phyloP scores from a whole-genome alignment of 2,797 vertebrate genomes.

The Rhinoraja longicauda region DNA sequence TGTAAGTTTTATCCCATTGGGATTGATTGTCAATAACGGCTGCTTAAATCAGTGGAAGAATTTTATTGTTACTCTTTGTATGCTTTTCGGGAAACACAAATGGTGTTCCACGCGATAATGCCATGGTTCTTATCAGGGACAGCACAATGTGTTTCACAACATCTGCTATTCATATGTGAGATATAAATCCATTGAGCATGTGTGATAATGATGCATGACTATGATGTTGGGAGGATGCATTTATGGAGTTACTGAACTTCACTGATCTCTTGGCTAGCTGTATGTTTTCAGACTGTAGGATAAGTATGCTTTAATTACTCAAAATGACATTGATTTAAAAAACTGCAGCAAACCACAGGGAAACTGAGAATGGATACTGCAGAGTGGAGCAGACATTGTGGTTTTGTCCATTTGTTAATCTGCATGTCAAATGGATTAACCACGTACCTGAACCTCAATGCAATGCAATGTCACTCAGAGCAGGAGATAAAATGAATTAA shows the following conservation, averaged over 20 bases:
- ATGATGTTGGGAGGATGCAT: slow-evolving; percentile 22
- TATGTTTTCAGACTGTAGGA: not conserved
- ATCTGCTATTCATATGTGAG: slow-evolving; percentile 27
- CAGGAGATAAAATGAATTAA: not conserved
- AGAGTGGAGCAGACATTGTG: not conserved
- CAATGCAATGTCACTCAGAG: not conserved
- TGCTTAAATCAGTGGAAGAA: not conserved
- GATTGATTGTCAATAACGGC: not conserved
- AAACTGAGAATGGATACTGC: slow-evolving; percentile 9
- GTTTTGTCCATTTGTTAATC: slow-evolving; percentile 29
- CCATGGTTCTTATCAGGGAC: not conserved
- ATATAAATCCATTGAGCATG: slow-evolving; percentile 19
- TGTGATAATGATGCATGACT: slow-evolving; percentile 7
- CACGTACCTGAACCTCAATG: not conserved
- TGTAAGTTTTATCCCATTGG: not conserved
- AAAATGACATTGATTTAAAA: slow-evolving; percentile 20
- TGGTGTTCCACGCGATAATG: not conserved
- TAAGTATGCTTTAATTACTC: slow-evolving; percentile 21
- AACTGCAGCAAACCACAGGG: slow-evolving; percentile 19
- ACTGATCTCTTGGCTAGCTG: not conserved
- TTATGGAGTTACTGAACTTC: not conserved
- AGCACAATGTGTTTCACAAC: not conserved
- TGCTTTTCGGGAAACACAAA: not conserved
- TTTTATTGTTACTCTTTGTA: not conserved
- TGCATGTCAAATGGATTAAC: not conserved